These are phyloP conservation scores for Myanophis thanlyinensis DNA, from an alignment of 2,113 vertebrate genomes.

Conservation along the genomic window DNA sequence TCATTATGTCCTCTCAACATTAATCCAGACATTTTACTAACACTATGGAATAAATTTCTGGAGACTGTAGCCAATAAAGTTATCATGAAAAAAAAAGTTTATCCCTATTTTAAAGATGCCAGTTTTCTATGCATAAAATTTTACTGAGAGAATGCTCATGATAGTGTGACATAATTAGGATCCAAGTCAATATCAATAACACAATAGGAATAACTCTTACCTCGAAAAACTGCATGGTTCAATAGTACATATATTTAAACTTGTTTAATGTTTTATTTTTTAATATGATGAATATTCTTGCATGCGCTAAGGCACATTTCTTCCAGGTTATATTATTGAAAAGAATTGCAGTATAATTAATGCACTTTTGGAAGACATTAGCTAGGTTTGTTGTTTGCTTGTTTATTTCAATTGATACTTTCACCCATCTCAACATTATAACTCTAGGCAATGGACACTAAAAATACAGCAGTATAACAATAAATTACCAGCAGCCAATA, in stretches of 20 bases:
- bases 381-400: neutral
- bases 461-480: neutral
- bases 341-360: neutral
- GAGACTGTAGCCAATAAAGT: neutral
- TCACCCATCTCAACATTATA: neutral
- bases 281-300: neutral
- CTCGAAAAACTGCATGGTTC: neutral
- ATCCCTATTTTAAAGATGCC: neutral
- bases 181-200: neutral
- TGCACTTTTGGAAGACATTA: neutral
- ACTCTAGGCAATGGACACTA: neutral
- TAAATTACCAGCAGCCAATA: neutral
- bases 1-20: too few relatives aligned
- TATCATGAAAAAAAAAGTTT: too few relatives aligned
- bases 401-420: neutral
- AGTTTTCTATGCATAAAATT: neutral
- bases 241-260: neutral
- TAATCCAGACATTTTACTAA: neutral
- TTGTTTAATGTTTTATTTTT: neutral
- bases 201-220: neutral
- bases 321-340: neutral
- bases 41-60: neutral
- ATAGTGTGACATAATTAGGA: neutral
- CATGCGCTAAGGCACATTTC: neutral
- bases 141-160: neutral